Conservation (phyloP, 2,888 invertebrate species). For the Seira sanloemensis region DNA sequence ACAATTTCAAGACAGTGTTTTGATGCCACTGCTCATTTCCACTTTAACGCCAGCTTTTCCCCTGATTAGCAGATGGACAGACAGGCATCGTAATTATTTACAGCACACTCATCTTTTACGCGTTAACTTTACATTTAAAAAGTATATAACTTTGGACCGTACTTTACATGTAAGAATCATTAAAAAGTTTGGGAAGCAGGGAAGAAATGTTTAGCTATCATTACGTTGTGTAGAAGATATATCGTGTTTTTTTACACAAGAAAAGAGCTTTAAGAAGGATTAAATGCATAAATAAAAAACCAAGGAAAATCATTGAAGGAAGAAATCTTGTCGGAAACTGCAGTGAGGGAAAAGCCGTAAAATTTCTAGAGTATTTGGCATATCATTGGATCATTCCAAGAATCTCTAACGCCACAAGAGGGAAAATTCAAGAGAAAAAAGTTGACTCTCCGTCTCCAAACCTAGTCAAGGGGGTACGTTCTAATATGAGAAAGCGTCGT, state of each 20-base stretch:
- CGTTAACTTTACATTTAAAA: no score
- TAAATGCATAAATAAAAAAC: background rate
- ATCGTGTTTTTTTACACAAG: no score
- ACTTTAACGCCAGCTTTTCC: background rate
- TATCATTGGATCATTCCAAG: slow-evolving; percentile 19
- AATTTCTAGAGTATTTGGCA: slow-evolving; percentile 7
- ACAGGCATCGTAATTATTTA: background rate
- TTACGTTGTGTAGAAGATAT: no score
- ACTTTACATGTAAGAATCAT: no score
- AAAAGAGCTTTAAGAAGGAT: background rate
- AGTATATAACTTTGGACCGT: no score
- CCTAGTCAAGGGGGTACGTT: background rate
- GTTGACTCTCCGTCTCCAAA: background rate
- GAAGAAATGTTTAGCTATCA: no score
- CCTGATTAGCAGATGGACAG: background rate
- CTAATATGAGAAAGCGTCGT: background rate
- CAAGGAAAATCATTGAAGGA: background rate
- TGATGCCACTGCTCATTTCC: background rate
- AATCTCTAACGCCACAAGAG: slow-evolving; percentile 19
- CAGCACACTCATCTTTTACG: no score
- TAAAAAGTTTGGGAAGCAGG: no score
- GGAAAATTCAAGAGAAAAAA: background rate
- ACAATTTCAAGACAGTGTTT: background rate
- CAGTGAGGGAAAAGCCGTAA: slow-evolving; percentile 3
- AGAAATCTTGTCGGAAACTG: background rate